phyloP scores from a whole-genome alignment of 2,888 invertebrate species.

The Habroteleia sp. region DNA sequence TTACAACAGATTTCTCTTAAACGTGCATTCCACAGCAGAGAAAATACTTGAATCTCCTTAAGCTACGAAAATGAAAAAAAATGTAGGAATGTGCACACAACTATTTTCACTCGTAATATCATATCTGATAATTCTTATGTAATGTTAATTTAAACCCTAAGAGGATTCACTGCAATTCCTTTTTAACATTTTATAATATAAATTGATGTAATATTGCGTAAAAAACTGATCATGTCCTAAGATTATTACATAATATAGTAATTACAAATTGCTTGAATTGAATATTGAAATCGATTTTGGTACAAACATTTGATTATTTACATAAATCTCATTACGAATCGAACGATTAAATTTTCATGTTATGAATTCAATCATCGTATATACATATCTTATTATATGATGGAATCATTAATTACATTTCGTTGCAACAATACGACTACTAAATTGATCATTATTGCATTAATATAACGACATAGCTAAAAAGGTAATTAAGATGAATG shows the following conservation, averaged over 20 bases:
- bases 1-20: constrained; percentile 47
- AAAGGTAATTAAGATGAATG: not conserved
- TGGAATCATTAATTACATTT: constrained; percentile 18
- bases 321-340: too few species aligned
- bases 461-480: not conserved
- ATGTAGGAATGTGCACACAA: constrained; percentile 20
- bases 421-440: not conserved
- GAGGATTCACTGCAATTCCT: constrained; percentile 10
- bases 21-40: constrained; percentile 37
- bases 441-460: constrained; percentile 2
- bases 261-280: constrained; percentile 11
- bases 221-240: constrained; percentile 18
- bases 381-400: too few species aligned
- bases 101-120: constrained; percentile 33
- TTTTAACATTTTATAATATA: constrained; percentile 5
- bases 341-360: too few species aligned
- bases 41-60: constrained; percentile 44
- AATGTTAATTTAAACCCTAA: constrained; percentile 30
- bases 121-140: constrained; percentile 28
- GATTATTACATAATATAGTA: constrained; percentile 7
- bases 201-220: constrained; percentile 13
- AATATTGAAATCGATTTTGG: constrained; percentile 12
- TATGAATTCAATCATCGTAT: too few species aligned
- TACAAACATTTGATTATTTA: not conserved
- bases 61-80: constrained; percentile 43